Evolutionary conservation across 2,797 vertebrate genomes (phyloP), one percentile per base, ranked within the genome.

Genomic region (Coregonus suidteri): DNA sequence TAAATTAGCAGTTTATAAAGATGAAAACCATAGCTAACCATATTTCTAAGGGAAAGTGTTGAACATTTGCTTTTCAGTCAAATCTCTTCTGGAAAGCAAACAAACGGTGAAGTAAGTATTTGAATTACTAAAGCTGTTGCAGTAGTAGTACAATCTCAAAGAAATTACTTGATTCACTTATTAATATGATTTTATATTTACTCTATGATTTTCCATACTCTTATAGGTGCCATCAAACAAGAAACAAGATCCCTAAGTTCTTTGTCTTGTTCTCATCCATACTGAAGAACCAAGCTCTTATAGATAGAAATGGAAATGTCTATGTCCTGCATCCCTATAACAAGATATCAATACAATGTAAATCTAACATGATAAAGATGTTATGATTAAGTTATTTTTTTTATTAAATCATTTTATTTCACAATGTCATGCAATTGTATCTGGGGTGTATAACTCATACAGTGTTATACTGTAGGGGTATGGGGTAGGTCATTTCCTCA

Each of bases 1-100:
- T 34, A 34, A 34, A 34, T 34, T 3, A 34, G 31, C 31, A 2
- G 3, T 34, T 34, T 34, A 34, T 34, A 34, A 34, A 34, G 31
- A 34, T 34, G 31, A 34, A 34, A 34, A 3, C 31, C 31, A 34
- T 34, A 3, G 31, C 31, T 18, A 56, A 56, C 54, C 16, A 15
- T 34, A 34, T 2, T 34, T 34, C 31, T 41, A 35, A 41, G 31
- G 16, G 3, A 4, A 70, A 7, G 14, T 70, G 7, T 47, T 73
- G 15, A 83, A 18, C 51, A 77, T 81, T 87, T 79, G 59, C 20
- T 71, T 73, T 16, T 9, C 90, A 93, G 93, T 77, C 74, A 30
- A 66, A 80, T 83, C 83, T 84, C 74, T 84, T 91, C 35, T 79
- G 84, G 75, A 93, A 88, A 84, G 78, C 82, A 54, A 87, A 92